Evolutionary conservation across 2,113 vertebrate species (phyloP), one percentile per base, ranked within the genome.

Genomic region (Panthera tigris): DNA sequence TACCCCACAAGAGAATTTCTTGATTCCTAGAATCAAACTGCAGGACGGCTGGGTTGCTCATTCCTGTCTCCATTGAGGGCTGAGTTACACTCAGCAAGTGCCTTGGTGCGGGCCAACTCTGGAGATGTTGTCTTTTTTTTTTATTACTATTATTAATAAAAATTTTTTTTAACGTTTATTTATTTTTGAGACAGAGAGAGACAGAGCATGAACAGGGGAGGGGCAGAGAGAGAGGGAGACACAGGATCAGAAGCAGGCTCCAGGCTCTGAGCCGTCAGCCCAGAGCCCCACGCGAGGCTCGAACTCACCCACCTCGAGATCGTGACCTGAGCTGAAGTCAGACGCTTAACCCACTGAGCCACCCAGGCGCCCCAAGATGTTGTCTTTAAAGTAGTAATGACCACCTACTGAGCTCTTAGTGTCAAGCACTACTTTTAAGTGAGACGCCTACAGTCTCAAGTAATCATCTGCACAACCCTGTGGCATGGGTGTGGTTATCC

Each of bases 1-100:
- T 61, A 7, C 21, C 55, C 19, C 57, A 61, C 36, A 74, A 92
- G 73, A 95, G 7, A 71, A 27, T 87, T 87, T 86, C 65, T 82
- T 86, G 84, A 91, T 21, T 85, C 45, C 15, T 80, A 8, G 65
- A 50, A 79, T 12, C 25, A 79, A 78, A 11, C 23, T 68, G 8
- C 12, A 29, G 55, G 68, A 82, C 83, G 74, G 13, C 19, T 57
- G 48, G 12, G 19, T 68, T 73, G 63, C 23, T 80, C 29, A 9
- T 78, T 16, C 33, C 14, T 15, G 31, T 41, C 55, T 92, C 65
- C 80, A 87, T 0, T 19, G 45, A 48, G 69, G 66, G 92, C 71
- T 45, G 80, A 84, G n/a, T 74, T 65, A 84, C 48, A 25, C 8
- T 27, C 10, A 39, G 27, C 55, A 55, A 76, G 11, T 50, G 12